Percentiles rank a stretch among this genome's conserved stretches.
phyloP scores from a whole-genome alignment of 2,888 invertebrate species.

The Brachyptera putata region DNA sequence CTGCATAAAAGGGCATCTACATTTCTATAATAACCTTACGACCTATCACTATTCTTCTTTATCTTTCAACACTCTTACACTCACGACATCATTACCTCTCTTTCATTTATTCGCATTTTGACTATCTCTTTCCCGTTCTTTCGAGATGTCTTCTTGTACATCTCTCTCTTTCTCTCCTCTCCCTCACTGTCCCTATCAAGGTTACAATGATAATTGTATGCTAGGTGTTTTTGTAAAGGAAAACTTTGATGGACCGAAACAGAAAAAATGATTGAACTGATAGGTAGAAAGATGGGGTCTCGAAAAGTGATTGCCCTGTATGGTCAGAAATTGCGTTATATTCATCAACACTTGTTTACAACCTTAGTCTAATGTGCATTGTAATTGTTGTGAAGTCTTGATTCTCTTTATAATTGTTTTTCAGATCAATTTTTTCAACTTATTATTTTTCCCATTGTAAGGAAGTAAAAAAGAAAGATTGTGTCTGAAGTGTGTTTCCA shows the following conservation, averaged over 20 bases:
- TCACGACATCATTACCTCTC: constrained; percentile 13
- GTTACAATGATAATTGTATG: neutral
- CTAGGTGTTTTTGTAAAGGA: no score
- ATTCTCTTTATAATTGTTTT: no score
- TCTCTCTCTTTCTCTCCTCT: neutral
- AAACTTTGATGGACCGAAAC: neutral
- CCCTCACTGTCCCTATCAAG: neutral
- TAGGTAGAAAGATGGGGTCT: neutral
- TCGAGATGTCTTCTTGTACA: neutral
- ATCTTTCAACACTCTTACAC: constrained; percentile 12
- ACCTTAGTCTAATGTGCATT: no score
- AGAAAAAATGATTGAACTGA: neutral
- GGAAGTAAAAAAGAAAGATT: no score
- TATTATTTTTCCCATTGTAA: no score
- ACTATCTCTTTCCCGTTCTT: neutral
- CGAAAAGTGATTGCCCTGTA: neutral
- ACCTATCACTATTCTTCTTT: constrained; percentile 16
- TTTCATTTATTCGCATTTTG: constrained; percentile 6
- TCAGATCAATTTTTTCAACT: no score
- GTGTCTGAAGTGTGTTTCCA: no score
- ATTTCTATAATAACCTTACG: constrained; percentile 21
- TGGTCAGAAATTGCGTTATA: no score
- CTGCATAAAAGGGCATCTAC: constrained; percentile 25
- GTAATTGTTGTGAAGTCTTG: no score
- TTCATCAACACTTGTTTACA: no score